These are phyloP conservation scores for Ditylenchus weischeri DNA, from an alignment of 2,888 invertebrate species.

Conservation along the genomic window DNA sequence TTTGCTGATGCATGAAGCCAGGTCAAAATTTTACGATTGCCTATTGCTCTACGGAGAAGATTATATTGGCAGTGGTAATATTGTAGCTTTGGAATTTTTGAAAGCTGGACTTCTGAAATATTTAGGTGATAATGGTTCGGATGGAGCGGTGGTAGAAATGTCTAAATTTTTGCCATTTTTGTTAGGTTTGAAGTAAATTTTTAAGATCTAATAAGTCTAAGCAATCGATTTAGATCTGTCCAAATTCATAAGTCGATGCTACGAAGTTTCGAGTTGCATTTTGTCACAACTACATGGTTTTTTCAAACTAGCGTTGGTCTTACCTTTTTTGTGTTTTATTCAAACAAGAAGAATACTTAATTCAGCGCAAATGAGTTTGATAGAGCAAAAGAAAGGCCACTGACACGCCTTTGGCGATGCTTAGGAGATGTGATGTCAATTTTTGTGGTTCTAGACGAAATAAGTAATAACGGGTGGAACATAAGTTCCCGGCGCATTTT, in stretches of 20 bases:
- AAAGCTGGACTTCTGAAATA: neutral
- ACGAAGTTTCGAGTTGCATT: conserved; percentile 72
- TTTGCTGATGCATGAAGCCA: conserved; percentile 70
- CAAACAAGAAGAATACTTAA: neutral
- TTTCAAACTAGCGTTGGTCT: conserved; percentile 46
- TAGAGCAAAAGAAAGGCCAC: conserved; percentile 26
- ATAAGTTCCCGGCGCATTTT: no score
- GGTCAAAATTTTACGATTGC: conserved; percentile 66
- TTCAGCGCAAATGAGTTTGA: conserved; percentile 22
- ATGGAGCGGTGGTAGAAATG: conserved; percentile 35
- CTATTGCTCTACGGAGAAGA: conserved; percentile 71
- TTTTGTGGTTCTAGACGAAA: conserved; percentile 40
- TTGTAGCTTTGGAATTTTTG: no score
- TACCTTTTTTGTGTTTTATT: neutral
- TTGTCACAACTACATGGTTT: conserved; percentile 75
- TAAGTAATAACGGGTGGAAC: no score
- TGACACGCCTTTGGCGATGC: conserved; percentile 39
- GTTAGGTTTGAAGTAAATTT: conserved; percentile 13
- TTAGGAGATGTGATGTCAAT: conserved; percentile 47
- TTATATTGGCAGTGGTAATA: conserved; percentile 43
- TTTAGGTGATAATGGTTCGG: neutral
- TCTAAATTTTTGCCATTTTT: conserved; percentile 49
- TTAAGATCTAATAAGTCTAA: neutral
- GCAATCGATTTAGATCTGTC: conserved; percentile 61
- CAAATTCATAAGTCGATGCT: conserved; percentile 71